These are phyloP conservation scores for Sebastiscus albofasciatus DNA, from an alignment of 2,797 vertebrate genomes.

Conservation along the genomic window DNA sequence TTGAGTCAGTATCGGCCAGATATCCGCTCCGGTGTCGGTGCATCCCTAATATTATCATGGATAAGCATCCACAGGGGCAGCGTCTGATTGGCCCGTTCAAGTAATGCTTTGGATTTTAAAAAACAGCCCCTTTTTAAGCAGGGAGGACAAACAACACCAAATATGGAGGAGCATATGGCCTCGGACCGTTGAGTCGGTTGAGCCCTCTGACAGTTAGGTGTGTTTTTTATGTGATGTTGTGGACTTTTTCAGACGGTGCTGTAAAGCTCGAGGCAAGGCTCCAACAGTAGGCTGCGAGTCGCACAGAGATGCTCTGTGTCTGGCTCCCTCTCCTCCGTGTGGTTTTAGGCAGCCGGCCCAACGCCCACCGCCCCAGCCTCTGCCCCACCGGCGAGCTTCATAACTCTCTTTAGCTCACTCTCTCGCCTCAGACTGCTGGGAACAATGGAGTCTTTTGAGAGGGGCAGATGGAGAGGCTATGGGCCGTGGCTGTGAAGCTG, in stretches of 20 bases:
- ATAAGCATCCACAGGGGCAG: conserved; percentile 22
- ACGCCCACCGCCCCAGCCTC: conserved; percentile 64
- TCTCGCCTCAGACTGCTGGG: conserved; percentile 59
- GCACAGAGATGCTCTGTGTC: conserved; percentile 83
- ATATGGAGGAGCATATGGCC: conserved; percentile 58
- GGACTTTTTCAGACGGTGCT: conserved; percentile 69
- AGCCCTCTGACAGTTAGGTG: conserved; percentile 73
- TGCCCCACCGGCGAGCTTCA: conserved; percentile 64
- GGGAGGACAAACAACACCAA: conserved; percentile 61
- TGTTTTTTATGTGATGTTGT: conserved; percentile 72
- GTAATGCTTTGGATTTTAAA: conserved; percentile 30
- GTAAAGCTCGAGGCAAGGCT: conserved; percentile 70
- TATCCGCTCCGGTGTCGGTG: no score
- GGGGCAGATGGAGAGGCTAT: conserved; percentile 68
- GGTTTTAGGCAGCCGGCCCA: conserved; percentile 85
- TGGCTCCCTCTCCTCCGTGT: conserved; percentile 77
- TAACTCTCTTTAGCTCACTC: conserved; percentile 73
- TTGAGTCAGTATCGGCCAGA: no score
- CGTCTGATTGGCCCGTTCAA: conserved; percentile 66
- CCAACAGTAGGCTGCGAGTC: conserved; percentile 66
- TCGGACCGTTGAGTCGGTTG: conserved; percentile 63
- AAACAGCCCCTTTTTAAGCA: conserved; percentile 9
- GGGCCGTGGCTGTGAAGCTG: conserved; percentile 55
- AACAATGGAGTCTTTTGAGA: conserved; percentile 86
- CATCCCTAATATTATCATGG: not conserved